A percentile compares a stretch with the other conserved stretches of the same genome.
These are phyloP conservation scores for Drosophila jambulina DNA, from an alignment of 1,140 invertebrate species.

Conservation along the genomic window DNA sequence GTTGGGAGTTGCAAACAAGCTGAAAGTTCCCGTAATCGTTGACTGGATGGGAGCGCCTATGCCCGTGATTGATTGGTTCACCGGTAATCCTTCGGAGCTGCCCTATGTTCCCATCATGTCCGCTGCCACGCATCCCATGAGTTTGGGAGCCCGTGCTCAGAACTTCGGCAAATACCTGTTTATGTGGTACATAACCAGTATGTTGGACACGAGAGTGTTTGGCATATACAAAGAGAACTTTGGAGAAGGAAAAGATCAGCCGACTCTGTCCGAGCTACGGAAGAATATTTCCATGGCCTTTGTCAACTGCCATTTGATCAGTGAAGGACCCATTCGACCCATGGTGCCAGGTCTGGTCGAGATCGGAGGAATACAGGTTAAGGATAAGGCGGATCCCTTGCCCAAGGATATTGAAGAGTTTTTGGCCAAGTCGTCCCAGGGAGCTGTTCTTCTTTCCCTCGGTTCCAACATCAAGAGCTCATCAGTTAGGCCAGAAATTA, in stretches of 20 bases:
- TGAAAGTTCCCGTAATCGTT: slow-evolving; percentile 66
- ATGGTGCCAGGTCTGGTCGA: slow-evolving; percentile 80
- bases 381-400: slow-evolving; percentile 72
- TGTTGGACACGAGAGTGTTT: neutral
- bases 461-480: slow-evolving; percentile 86
- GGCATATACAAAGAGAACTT: slow-evolving; percentile 33
- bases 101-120: slow-evolving; percentile 62
- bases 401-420: slow-evolving; percentile 86
- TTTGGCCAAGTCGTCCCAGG: slow-evolving; percentile 85
- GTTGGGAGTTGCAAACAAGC: slow-evolving; percentile 66
- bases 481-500: slow-evolving; percentile 82
- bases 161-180: slow-evolving; percentile 10
- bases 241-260: slow-evolving; percentile 29
- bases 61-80: slow-evolving; percentile 18
- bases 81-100: slow-evolving; percentile 65
- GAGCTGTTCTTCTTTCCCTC: slow-evolving; percentile 88
- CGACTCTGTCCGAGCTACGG: slow-evolving; percentile 34
- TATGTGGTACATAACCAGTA: neutral
- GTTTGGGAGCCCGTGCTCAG: slow-evolving; percentile 23
- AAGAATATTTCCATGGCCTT: slow-evolving; percentile 72
- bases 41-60: slow-evolving; percentile 56
- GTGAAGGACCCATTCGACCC: slow-evolving; percentile 75
- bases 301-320: slow-evolving; percentile 60
- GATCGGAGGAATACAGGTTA: slow-evolving; percentile 85
- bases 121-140: slow-evolving; percentile 20